A percentile compares a stretch with the other conserved stretches of the same genome.
phyloP scores from a whole-genome alignment of 2,113 vertebrate genomes.

The Lycaon pictus region DNA sequence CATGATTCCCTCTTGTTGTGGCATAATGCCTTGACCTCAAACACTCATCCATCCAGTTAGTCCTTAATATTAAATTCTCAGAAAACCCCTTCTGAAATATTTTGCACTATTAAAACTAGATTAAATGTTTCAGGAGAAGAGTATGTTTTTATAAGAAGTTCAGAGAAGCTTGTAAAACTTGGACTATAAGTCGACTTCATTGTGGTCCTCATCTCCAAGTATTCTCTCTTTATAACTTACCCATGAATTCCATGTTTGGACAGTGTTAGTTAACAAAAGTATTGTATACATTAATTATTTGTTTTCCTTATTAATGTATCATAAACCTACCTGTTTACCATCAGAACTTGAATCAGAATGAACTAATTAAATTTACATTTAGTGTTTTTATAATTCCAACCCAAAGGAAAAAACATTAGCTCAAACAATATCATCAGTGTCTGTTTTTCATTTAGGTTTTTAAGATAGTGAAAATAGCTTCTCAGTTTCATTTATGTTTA shows the following conservation, averaged over 20 bases:
- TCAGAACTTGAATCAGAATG: neutral
- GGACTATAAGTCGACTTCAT: neutral
- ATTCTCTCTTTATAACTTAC: neutral
- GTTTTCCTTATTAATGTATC: neutral
- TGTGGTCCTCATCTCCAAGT: neutral
- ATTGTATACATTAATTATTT: neutral
- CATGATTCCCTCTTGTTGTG: neutral
- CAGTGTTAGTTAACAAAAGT: neutral
- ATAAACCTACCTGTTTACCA: neutral
- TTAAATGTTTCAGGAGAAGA: neutral
- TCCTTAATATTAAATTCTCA: neutral
- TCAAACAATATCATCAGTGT: neutral
- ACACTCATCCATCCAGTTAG: neutral
- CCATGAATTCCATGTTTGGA: neutral
- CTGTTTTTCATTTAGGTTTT: neutral
- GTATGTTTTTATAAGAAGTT: neutral
- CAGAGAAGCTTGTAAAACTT: neutral
- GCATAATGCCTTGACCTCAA: neutral
- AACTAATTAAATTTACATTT: constrained; percentile 28
- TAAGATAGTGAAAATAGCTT: constrained; percentile 24
- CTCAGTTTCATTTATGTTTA: neutral
- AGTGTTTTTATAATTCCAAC: neutral
- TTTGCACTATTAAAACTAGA: neutral
- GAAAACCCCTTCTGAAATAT: neutral
- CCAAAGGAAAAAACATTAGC: neutral